Evolutionary conservation across 2,797 vertebrate species (phyloP).

Genomic region (Calcarius lapponicus): DNA sequence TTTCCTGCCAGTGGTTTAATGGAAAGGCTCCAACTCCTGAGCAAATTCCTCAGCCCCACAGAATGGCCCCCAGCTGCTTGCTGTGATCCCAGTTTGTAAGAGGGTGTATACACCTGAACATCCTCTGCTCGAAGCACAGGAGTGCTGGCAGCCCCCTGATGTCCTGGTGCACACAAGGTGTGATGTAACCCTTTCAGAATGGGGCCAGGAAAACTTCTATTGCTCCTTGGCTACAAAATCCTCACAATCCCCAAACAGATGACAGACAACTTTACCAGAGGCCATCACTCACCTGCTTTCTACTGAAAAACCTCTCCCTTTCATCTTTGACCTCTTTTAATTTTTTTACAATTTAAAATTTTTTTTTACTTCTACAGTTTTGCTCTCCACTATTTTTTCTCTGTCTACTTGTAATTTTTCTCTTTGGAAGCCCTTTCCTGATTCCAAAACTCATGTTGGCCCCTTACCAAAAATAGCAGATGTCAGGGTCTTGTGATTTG

Average conservation of each 20-base stretch:
- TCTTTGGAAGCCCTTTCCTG: slow-evolving; percentile 5
- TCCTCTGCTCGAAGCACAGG: not conserved
- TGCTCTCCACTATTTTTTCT: not conserved
- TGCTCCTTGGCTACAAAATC: not conserved
- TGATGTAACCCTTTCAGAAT: not conserved
- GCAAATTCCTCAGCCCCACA: not conserved
- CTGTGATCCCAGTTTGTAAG: not conserved
- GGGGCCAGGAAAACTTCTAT: not conserved
- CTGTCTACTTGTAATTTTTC: not conserved
- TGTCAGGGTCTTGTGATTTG: not conserved
- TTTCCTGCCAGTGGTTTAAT: not conserved
- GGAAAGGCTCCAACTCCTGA: not conserved
- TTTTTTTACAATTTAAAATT: not conserved
- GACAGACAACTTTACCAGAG: not conserved
- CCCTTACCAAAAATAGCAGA: slow-evolving; percentile 42
- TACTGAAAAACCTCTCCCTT: not conserved
- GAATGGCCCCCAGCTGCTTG: not conserved
- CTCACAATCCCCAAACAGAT: not conserved
- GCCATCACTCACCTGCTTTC: not conserved
- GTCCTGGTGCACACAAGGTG: not conserved
- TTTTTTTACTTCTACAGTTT: not conserved
- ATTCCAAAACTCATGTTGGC: slow-evolving; percentile 6
- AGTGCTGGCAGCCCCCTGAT: not conserved
- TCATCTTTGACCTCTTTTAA: not conserved
- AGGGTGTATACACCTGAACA: not conserved